Evolutionary conservation across 2,888 invertebrate species (phyloP), one percentile per base, ranked within the genome.

Genomic region (Trypoxylon attenuatum): DNA sequence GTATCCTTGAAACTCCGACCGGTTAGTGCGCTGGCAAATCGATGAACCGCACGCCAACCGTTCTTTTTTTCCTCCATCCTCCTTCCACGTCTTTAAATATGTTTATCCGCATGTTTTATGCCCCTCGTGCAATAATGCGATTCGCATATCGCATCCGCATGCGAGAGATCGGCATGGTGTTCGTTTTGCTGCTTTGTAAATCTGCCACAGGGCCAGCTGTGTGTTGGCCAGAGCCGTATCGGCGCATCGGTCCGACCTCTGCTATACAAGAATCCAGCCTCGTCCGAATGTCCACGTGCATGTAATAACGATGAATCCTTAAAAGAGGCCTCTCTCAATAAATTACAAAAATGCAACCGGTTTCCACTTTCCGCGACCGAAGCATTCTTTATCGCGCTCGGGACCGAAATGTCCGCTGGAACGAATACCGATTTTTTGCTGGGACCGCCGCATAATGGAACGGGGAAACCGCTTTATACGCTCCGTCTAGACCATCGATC

Each of bases 51-150:
- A 39, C 51, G 55, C 69, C 65, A 50, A 42, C 53, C 57, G 25
- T 67, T 61, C 45, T 29, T 47, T 18, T 51, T 5, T 18, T 47
- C 22, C 55, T 27, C 8, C 16, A 10, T 49, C 46, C 57, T 52
- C 38, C 49, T 21, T 57, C 57, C 43, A 25, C 52, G 54, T 68
- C 69, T 73, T 77, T 71, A 75, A 78, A 78, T 75, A 76, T 70
- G 77, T 78, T 78, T 80, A 79, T 79, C 78, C 77, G 70, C 73
- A 66, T 76, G 76, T 77, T 82, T 76, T 76, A 79, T 76, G 70
- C 72, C 63, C 63, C 70, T 71, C 71, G 71, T 67, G 69, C 72
- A 78, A 76, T 78, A 81, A 78, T 76, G 71, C 79, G 77, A 78
- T 70, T 80, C 77, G 68, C 73, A 64, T 77, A 77, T 78, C 78